Evolutionary conservation across 1,140 invertebrate species (phyloP).

Genomic region (Nilaparvata lugens): DNA sequence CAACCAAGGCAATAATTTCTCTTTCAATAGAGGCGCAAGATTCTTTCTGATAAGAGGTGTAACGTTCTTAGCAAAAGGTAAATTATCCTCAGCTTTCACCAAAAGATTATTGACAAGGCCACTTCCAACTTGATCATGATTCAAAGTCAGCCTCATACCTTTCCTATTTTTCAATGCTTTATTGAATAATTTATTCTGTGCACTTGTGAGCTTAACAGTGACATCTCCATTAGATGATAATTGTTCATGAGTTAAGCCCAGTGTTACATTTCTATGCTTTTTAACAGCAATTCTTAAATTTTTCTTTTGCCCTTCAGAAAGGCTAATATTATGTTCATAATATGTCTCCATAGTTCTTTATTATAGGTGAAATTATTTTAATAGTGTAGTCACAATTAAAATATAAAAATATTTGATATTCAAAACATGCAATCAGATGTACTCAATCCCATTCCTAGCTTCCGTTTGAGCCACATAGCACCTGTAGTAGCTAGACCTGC

Average conservation of each 20-base stretch:
- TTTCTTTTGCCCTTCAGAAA: not conserved
- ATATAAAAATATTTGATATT: not conserved
- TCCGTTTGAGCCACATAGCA: not conserved
- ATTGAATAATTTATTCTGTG: not conserved
- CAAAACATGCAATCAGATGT: not conserved
- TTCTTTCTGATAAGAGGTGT: not conserved
- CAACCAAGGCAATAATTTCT: not conserved
- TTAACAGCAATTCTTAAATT: not conserved
- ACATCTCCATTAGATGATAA: not conserved
- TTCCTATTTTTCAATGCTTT: slow-evolving; percentile 7
- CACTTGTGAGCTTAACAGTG: not conserved
- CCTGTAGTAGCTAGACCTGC: not conserved
- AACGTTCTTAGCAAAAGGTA: not conserved
- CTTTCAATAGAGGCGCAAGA: not conserved
- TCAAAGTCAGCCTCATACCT: not conserved
- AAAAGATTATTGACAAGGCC: not conserved
- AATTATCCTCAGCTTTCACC: not conserved
- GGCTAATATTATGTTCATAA: not conserved
- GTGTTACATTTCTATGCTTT: not conserved
- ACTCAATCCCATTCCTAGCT: not conserved
- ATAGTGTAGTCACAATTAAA: not conserved
- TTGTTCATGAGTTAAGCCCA: not conserved
- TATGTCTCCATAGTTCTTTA: not conserved
- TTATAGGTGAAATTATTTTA: not conserved
- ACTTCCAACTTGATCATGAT: not conserved